phyloP scores from a whole-genome alignment of 1,140 invertebrate species.

The Thalassaphorura encarpata region DNA sequence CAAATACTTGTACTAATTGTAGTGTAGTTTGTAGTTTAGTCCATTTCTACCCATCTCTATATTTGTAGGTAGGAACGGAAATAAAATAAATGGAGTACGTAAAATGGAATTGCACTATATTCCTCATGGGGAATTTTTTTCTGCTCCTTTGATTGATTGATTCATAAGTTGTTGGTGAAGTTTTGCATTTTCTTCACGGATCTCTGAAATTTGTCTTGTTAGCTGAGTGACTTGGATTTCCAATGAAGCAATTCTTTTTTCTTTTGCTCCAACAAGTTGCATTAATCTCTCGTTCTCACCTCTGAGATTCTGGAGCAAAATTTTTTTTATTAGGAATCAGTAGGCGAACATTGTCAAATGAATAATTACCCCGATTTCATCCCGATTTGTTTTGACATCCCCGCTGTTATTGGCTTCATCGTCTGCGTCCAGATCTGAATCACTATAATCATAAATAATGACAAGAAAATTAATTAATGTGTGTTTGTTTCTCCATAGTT shows the following conservation, averaged over 20 bases:
- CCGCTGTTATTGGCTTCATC: slow-evolving; percentile 46
- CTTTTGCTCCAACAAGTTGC: slow-evolving; percentile 46
- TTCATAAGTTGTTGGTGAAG: slow-evolving; percentile 18
- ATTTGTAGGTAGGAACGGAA: too few relatives aligned
- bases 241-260: slow-evolving; percentile 45
- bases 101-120: too few relatives aligned
- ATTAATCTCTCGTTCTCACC: slow-evolving; percentile 47
- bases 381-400: slow-evolving; percentile 22
- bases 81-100: too few relatives aligned
- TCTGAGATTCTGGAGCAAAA: slow-evolving; percentile 34
- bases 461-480: too few relatives aligned
- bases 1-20: too few relatives aligned
- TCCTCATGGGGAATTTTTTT: too few relatives aligned
- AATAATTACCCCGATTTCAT: slow-evolving; percentile 4
- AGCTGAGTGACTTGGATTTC: slow-evolving; percentile 36
- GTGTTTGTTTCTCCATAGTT: neutral
- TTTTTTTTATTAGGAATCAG: neutral
- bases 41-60: too few relatives aligned
- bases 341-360: slow-evolving; percentile 26
- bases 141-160: too few relatives aligned
- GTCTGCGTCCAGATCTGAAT: slow-evolving; percentile 53
- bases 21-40: too few relatives aligned
- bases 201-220: slow-evolving; percentile 26
- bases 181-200: slow-evolving; percentile 31
- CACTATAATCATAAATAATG: slow-evolving; percentile 36